Conservation (phyloP, 2,113 vertebrate genomes). For the Cyprinodon tularosa region DNA sequence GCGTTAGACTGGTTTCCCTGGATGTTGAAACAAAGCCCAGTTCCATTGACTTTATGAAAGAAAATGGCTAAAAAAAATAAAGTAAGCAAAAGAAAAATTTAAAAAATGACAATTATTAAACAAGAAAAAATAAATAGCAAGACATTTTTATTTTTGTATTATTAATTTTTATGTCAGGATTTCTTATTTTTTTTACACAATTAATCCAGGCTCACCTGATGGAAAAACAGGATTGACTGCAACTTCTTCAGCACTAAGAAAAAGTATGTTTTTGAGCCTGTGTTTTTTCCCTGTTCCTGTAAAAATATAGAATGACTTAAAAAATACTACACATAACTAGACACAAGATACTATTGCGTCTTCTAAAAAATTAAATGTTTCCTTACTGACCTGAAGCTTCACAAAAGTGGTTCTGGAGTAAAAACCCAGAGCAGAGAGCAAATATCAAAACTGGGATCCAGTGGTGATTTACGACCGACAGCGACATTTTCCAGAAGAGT, state of each 20-base stretch:
- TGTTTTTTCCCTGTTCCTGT: background rate
- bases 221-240: background rate
- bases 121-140: background rate
- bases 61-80: background rate
- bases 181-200: background rate
- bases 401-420: background rate
- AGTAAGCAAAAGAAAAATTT: background rate
- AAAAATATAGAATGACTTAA: background rate
- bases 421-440: slow-evolving; percentile 13
- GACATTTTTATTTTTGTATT: background rate
- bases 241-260: background rate
- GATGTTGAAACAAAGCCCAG: slow-evolving; percentile 8
- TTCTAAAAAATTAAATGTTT: background rate
- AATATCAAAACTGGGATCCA: background rate
- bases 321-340: background rate
- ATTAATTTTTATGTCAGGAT: background rate
- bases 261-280: background rate
- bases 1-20: background rate
- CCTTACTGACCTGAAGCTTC: slow-evolving; percentile 14
- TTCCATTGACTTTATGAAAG: background rate
- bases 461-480: background rate
- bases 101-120: too few relatives aligned
- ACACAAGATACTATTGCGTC: background rate
- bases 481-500: slow-evolving; percentile 10
- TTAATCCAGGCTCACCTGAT: background rate